phyloP scores from a whole-genome alignment of 2,797 vertebrate species.

The Halcyon smyrnensis region DNA sequence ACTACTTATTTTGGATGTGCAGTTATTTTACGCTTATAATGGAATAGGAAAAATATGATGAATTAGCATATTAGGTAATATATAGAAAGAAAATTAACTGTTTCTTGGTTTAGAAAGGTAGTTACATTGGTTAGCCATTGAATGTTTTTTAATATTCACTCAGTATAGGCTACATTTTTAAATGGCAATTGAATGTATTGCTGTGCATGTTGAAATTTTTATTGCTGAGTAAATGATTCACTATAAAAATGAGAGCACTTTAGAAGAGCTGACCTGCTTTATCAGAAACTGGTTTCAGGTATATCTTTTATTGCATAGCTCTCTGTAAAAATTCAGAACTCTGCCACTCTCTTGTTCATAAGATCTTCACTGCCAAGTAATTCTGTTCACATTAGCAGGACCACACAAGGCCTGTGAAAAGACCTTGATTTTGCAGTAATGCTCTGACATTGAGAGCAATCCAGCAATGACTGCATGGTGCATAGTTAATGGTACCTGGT shows the following conservation, averaged over 20 bases:
- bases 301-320: background rate
- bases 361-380: background rate
- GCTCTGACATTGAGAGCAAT: background rate
- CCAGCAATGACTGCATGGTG: background rate
- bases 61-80: background rate
- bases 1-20: background rate
- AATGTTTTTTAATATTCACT: background rate
- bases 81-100: background rate
- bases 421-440: background rate
- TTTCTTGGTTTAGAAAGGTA: background rate
- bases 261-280: background rate
- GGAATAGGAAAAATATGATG: background rate
- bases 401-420: background rate
- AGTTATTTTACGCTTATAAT: background rate
- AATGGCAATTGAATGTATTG: background rate
- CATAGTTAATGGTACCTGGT: background rate
- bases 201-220: background rate
- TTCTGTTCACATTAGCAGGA: background rate
- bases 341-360: background rate
- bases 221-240: background rate
- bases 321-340: background rate
- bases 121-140: background rate
- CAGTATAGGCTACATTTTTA: background rate
- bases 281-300: background rate
- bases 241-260: background rate